These are phyloP conservation scores for Erpetoichthys calabaricus DNA, from an alignment of 2,797 vertebrate species.

Conservation along the genomic window DNA sequence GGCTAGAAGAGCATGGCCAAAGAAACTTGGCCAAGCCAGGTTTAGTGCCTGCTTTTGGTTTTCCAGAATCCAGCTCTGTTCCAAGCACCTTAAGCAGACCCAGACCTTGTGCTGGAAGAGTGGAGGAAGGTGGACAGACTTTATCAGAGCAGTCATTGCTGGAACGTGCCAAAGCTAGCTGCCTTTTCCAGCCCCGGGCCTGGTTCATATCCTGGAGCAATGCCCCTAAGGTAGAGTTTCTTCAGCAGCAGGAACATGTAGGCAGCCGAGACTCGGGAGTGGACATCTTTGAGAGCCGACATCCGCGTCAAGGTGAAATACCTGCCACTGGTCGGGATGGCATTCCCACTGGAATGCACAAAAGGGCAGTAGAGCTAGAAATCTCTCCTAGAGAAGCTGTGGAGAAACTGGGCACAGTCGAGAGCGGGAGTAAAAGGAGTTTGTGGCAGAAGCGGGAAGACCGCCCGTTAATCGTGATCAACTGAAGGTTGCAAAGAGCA, in stretches of 20 bases:
- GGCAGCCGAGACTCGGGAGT: constrained; percentile 20
- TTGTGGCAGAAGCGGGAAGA: constrained; percentile 19
- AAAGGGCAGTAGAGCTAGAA: not conserved
- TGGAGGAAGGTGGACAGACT: not conserved
- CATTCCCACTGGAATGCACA: not conserved
- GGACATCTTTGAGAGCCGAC: constrained; percentile 9
- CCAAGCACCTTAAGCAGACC: constrained; percentile 9
- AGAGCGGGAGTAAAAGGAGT: constrained; percentile 6
- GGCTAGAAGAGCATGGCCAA: no score
- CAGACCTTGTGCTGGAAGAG: not conserved
- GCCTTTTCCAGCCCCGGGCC: constrained; percentile 8
- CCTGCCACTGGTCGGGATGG: not conserved
- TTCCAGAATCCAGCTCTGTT: constrained; percentile 8
- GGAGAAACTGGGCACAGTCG: constrained; percentile 10
- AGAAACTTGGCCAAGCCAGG: no score
- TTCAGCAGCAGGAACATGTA: constrained; percentile 10
- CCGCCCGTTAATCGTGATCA: constrained; percentile 16
- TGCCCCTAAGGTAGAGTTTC: constrained; percentile 6
- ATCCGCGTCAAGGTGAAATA: not conserved
- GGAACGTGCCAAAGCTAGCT: constrained; percentile 9
- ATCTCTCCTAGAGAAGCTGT: constrained; percentile 17
- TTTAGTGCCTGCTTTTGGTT: no score
- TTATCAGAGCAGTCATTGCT: constrained; percentile 7
- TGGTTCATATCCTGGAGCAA: constrained; percentile 16
- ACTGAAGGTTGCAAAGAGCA: constrained; percentile 26